phyloP scores from a whole-genome alignment of 2,113 vertebrate genomes.

The Pedionomus torquatus region DNA sequence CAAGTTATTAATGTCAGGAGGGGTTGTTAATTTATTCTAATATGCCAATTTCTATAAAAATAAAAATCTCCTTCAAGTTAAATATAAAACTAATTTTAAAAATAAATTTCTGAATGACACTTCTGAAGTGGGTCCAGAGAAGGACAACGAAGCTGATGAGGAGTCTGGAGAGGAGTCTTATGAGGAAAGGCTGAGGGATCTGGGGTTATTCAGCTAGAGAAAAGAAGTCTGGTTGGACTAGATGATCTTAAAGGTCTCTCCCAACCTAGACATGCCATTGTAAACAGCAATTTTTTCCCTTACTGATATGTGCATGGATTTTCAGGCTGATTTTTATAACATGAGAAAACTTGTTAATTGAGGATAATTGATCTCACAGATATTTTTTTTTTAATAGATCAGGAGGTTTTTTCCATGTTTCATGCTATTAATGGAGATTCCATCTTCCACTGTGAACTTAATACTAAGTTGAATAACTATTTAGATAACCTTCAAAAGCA shows the following conservation, averaged over 20 bases:
- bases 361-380: neutral
- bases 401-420: neutral
- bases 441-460: slow-evolving; percentile 39
- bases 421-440: slow-evolving; percentile 24
- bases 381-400: neutral
- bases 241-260: too few species aligned
- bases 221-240: too few species aligned
- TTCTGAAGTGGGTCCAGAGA: too few species aligned
- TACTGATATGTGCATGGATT: neutral
- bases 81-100: neutral
- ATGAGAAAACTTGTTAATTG: neutral
- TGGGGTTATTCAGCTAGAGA: too few species aligned
- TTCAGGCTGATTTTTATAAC: neutral
- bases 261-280: neutral
- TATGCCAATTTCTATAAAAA: neutral
- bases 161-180: too few species aligned
- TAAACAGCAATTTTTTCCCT: neutral
- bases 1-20: neutral
- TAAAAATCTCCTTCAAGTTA: neutral
- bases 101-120: too few species aligned
- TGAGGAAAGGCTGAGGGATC: too few species aligned
- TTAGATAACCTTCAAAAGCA: slow-evolving; percentile 54
- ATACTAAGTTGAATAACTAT: slow-evolving; percentile 19
- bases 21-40: neutral
- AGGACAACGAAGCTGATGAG: too few species aligned